Conservation (phyloP, 2,797 vertebrate species). For the Xiphophorus birchmanni region DNA sequence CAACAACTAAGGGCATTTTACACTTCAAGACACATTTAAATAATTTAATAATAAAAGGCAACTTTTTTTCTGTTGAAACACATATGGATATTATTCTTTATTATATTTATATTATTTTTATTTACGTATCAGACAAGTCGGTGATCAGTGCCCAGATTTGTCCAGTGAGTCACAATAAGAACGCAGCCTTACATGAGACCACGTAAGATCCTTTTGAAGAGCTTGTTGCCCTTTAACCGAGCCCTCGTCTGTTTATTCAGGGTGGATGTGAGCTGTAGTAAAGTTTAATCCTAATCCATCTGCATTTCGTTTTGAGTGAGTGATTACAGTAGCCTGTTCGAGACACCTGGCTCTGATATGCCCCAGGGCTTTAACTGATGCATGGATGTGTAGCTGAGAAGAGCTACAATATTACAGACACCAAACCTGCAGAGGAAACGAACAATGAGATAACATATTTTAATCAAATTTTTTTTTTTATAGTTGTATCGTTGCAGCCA, state of each 20-base stretch:
- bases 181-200: constrained; percentile 13
- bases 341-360: constrained; percentile 51
- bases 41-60: neutral
- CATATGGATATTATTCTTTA: neutral
- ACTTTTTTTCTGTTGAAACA: neutral
- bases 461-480: neutral
- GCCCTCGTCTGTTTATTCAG: constrained; percentile 67
- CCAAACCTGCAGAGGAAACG: constrained; percentile 6
- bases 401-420: neutral
- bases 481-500: neutral
- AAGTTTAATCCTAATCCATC: constrained; percentile 85
- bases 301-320: constrained; percentile 78
- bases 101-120: neutral
- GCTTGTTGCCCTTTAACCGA: constrained; percentile 69
- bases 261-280: constrained; percentile 55
- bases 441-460: neutral
- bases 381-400: constrained; percentile 24
- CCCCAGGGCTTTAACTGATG: neutral
- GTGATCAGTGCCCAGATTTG: neutral
- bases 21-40: neutral
- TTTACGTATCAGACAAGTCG: neutral
- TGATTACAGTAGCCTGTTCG: constrained; percentile 63
- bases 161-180: constrained; percentile 11
- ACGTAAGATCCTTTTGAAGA: constrained; percentile 32
- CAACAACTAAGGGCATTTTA: neutral